Percentiles rank a stretch among this genome's conserved stretches.
Evolutionary conservation across 2,888 invertebrate genomes (phyloP).

Genomic region (Trachelus iudaicus): DNA sequence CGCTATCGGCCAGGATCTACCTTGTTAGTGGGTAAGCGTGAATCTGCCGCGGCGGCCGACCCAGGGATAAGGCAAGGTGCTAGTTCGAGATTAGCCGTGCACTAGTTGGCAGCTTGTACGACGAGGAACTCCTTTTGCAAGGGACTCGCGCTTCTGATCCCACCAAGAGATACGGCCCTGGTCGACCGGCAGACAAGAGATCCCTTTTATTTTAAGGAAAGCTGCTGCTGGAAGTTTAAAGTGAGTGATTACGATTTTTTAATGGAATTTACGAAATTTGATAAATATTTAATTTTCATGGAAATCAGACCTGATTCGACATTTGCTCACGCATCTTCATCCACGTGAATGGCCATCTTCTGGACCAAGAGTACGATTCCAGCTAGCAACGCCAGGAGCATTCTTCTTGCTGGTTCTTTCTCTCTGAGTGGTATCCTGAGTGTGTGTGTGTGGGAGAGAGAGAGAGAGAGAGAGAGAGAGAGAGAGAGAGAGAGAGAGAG

Average conservation of each 20-base stretch:
- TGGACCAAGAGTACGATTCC: neutral
- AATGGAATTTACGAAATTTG: neutral
- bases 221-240: neutral
- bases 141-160: slow-evolving; percentile 1
- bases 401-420: neutral
- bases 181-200: neutral
- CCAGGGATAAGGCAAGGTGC: slow-evolving; percentile 24
- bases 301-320: neutral
- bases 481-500: neutral
- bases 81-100: slow-evolving; percentile 25
- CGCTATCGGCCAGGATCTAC: slow-evolving; percentile 52
- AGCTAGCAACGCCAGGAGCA: neutral
- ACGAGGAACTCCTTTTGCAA: slow-evolving; percentile 22
- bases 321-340: neutral
- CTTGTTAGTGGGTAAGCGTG: slow-evolving; percentile 55
- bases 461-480: no score
- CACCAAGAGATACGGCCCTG: neutral
- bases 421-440: neutral
- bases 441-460: neutral
- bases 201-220: neutral
- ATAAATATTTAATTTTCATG: neutral
- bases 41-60: slow-evolving; percentile 37
- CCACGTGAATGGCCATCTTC: neutral
- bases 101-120: slow-evolving; percentile 9
- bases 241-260: neutral